Base-by-base conservation (phyloP, 1,140 invertebrate species). In the Glossosoma conforme region DNA sequence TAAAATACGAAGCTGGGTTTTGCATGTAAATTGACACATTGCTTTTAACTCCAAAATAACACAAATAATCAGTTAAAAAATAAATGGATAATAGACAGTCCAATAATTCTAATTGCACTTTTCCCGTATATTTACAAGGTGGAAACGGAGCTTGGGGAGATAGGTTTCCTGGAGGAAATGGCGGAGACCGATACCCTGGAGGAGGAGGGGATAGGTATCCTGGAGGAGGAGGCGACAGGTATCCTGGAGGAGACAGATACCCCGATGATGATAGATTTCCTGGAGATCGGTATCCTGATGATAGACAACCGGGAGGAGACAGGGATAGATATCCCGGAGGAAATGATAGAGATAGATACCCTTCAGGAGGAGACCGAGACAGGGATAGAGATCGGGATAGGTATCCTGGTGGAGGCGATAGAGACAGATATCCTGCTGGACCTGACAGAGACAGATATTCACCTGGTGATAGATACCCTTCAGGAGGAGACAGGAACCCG, bases 401-500 rank as follows among this genome's bases (percentile, higher is more conserved):
- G 18, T 71, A 71, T 46, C 44, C 45, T 28, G 70, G 74, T n/a
- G 60, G 63, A 8, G 56, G 52, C 25, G 75, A 75, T 37, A 65
- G 77, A 14, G n/a, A n/a, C n/a, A n/a, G n/a, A n/a, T 77, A 73
- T 63, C 76, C 77, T 0, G n/a, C n/a, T n/a, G 36, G 35, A 32
- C 59, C 62, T 13, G 61, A 63, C 20, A 68, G 67, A 46, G 52
- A 52, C 35, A 52, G 63, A 46, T 62, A 61, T 61, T 60, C 64
- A 61, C 60, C 63, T 54, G 60, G 59, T 11, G 68, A 69, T 13
- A 52, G 62, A 54, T 74, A 74, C 52, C 70, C 73, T 2, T 51
- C 56, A 3, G 44, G 37, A 4, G 44, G 37, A 40, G 76, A 75
- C 40, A 65, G 75, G 35, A 74, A 69, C 60, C 72, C 76, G 58